phyloP scores from a whole-genome alignment of 2,113 vertebrate genomes.

The Tricholaema leucomelas region DNA sequence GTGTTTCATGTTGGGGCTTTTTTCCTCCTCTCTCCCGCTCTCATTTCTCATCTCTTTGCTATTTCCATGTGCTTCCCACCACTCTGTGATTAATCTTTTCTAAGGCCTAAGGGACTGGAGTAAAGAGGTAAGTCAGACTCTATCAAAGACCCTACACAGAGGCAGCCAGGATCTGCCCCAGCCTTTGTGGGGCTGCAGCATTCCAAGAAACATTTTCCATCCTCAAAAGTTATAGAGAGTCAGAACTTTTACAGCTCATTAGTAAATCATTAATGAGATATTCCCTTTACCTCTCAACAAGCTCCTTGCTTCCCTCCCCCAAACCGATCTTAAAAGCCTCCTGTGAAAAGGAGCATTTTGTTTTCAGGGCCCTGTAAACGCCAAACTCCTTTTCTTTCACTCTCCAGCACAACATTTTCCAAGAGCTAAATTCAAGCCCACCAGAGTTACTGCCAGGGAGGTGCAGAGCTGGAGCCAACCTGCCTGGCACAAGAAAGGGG shows the following conservation, averaged over 20 bases:
- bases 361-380: background rate
- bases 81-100: slow-evolving; percentile 77
- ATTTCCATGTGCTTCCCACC: slow-evolving; percentile 75
- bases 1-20: slow-evolving; percentile 73
- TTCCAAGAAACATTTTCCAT: slow-evolving; percentile 67
- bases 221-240: slow-evolving; percentile 47
- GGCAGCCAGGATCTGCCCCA: slow-evolving; percentile 55
- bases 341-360: slow-evolving; percentile 21
- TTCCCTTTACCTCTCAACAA: slow-evolving; percentile 54
- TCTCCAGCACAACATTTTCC: slow-evolving; percentile 31
- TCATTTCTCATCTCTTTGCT: slow-evolving; percentile 74
- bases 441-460: background rate
- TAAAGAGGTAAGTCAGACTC: slow-evolving; percentile 67
- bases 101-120: slow-evolving; percentile 65
- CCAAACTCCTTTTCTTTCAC: slow-evolving; percentile 20
- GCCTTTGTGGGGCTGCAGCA: slow-evolving; percentile 55
- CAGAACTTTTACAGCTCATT: slow-evolving; percentile 56
- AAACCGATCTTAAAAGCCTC: slow-evolving; percentile 10
- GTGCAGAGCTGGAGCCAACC: background rate
- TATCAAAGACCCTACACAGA: slow-evolving; percentile 76
- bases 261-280: slow-evolving; percentile 64
- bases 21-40: slow-evolving; percentile 59
- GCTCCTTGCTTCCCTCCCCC: slow-evolving; percentile 13
- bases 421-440: background rate
- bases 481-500: background rate